A percentile compares a stretch with the other conserved stretches of the same genome.
These are phyloP conservation scores for Caerostris extrusa DNA, from an alignment of 1,140 invertebrate genomes.

Conservation along the genomic window DNA sequence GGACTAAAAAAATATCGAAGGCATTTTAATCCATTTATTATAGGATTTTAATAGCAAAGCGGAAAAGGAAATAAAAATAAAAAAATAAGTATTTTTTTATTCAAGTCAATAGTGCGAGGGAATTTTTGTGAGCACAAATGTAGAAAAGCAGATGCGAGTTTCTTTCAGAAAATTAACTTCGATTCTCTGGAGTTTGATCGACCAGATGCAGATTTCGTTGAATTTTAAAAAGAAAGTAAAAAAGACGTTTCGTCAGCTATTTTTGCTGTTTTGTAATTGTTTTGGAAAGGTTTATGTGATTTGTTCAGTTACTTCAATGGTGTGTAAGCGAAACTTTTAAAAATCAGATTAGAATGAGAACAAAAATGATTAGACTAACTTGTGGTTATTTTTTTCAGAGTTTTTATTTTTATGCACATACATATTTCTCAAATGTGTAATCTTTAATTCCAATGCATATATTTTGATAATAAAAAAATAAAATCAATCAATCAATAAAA, in stretches of 20 bases:
- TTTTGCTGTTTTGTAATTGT: not conserved
- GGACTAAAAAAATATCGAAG: not conserved
- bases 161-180: not conserved
- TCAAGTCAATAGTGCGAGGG: not conserved
- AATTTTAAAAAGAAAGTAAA: not conserved
- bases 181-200: not conserved
- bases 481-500: no score
- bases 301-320: not conserved
- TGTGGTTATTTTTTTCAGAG: no score
- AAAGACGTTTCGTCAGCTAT: not conserved
- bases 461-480: no score
- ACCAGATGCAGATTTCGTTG: not conserved
- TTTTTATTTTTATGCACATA: no score
- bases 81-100: no score
- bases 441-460: no score
- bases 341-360: not conserved
- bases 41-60: conserved; percentile 19
- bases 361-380: no score
- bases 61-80: not conserved
- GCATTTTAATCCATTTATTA: conserved; percentile 36
- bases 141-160: conserved; percentile 7
- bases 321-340: not conserved
- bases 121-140: not conserved
- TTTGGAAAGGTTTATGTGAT: not conserved
- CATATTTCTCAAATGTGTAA: no score